Evolutionary conservation across 1,140 invertebrate species (phyloP), one percentile per base, ranked within the genome.

Genomic region (Meloidogyne exigua): DNA sequence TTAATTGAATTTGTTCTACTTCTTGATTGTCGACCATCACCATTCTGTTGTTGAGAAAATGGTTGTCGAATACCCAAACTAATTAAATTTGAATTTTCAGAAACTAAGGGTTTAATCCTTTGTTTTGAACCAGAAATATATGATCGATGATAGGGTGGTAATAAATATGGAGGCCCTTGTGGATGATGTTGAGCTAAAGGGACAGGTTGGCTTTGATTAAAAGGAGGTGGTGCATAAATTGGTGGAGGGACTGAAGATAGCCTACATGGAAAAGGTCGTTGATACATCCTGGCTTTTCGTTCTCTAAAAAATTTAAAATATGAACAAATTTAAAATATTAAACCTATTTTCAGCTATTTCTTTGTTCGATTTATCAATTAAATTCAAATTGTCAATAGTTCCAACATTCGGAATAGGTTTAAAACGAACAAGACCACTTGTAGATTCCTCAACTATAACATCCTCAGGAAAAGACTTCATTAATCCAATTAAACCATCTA

Each of bases 51-150:
- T 12, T 57, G 49, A 57, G 18, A 57, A n/a, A n/a, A n/a, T 57
- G 49, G 49, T 57, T 18, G 18, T n/a, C 49, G 49, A 57, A 57
- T n/a, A n/a, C 49, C 49, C 49, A 57, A 57, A n/a, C 13, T 12
- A 57, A 57, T 57, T 57, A 57, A 57, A 57, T 57, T 57, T n/a
- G 49, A 12, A 57, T 57, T 57, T 57, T 57, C 49, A 57, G 49
- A 57, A n/a, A 57, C 21, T n/a, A n/a, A 4, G 0, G 13, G 49
- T 21, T n/a, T 57, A n/a, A 21, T n/a, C 49, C n/a, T 18, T n/a
- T 18, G n/a, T 57, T 21, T 57, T 57, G 49, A 57, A 18, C 13
- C 13, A n/a, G 49, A 12, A n/a, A 57, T 57, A n/a, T 57, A 57
- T 57, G 18, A 18, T 57, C 49, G 49, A n/a, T 57, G 49, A 57